These are phyloP conservation scores for Brachionus manjavacas DNA, from an alignment of 1,140 invertebrate genomes.

Conservation along the genomic window DNA sequence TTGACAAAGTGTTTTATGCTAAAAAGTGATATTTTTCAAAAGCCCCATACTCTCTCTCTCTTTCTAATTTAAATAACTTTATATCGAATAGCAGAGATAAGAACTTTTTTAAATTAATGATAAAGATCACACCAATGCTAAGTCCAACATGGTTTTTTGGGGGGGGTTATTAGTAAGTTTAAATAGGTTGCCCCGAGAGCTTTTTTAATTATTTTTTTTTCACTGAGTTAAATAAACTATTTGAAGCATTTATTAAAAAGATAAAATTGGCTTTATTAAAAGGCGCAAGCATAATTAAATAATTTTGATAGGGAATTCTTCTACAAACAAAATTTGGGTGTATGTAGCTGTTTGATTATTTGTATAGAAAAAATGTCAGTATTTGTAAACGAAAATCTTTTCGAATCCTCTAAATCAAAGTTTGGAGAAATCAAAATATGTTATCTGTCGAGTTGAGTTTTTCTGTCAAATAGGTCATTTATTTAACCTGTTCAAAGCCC, in stretches of 20 bases:
- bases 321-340: background rate
- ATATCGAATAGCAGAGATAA: background rate
- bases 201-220: background rate
- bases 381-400: background rate
- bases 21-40: background rate
- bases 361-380: background rate
- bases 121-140: background rate
- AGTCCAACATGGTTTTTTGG: background rate
- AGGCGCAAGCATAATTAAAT: background rate
- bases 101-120: background rate
- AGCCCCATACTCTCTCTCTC: background rate
- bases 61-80: background rate
- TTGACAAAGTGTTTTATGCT: background rate
- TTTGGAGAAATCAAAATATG: background rate
- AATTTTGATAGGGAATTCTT: background rate
- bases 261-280: background rate
- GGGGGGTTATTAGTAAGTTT: background rate
- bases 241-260: background rate
- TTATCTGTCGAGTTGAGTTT: background rate
- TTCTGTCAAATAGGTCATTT: background rate
- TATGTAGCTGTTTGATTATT: background rate
- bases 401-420: background rate
- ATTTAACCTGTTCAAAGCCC: background rate
- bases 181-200: background rate
- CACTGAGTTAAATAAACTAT: background rate